Evolutionary conservation across 1,140 invertebrate species (phyloP).

Genomic region (Saccostrea cuccullata): DNA sequence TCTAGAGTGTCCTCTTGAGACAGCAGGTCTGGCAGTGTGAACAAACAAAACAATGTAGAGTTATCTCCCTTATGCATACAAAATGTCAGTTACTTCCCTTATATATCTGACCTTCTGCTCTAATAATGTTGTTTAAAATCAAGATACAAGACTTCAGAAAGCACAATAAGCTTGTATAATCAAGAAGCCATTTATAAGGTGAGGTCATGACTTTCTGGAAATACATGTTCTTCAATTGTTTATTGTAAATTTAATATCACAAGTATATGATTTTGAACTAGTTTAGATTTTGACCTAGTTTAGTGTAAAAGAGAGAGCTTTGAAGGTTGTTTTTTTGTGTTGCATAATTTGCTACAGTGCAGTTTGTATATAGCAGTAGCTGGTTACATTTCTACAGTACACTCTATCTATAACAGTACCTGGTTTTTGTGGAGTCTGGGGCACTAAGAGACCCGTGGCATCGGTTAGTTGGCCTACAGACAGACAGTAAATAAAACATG

Average conservation of each 20-base stretch:
- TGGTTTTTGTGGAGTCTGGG: slow-evolving; percentile 2
- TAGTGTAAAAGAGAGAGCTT: no score
- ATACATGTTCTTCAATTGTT: no score
- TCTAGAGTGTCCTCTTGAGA: slow-evolving; percentile 16
- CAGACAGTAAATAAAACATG: slow-evolving; percentile 37
- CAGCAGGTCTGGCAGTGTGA: slow-evolving; percentile 39
- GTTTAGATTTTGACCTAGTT: no score
- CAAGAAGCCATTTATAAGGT: no score
- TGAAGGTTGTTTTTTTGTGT: no score
- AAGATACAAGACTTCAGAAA: no score
- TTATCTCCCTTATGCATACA: background rate
- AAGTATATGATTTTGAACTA: no score
- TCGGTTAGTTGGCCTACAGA: slow-evolving; percentile 33
- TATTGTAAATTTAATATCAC: no score
- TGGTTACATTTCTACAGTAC: background rate
- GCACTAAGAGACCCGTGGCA: slow-evolving; percentile 23
- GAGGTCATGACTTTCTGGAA: no score
- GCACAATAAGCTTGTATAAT: no score
- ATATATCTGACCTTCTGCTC: no score
- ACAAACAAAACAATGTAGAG: slow-evolving; percentile 37
- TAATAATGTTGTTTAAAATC: no score
- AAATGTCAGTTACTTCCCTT: background rate
- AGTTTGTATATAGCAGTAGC: background rate
- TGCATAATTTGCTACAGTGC: background rate
- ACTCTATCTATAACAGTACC: background rate